Conservation (phyloP, 2,113 vertebrate genomes). For the Eidolon helvum region DNA sequence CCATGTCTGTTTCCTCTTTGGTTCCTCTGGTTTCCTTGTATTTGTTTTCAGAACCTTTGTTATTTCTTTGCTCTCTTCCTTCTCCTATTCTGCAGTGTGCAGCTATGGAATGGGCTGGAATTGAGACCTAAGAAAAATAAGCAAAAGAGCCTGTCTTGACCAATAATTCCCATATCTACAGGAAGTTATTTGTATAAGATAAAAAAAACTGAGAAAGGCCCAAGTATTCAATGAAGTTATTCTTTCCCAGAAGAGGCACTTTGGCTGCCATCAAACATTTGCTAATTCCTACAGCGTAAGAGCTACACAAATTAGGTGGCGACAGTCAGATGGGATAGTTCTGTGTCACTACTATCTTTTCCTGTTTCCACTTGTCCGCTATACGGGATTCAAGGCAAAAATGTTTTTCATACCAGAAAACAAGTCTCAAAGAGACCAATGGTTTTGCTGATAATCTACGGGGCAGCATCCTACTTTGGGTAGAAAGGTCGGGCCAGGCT, state of each 20-base stretch:
- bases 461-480: not conserved
- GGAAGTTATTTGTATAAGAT: slow-evolving; percentile 25
- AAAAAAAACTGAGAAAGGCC: slow-evolving; percentile 7
- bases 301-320: not conserved
- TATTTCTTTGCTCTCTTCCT: slow-evolving; percentile 81
- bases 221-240: not conserved
- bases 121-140: slow-evolving; percentile 64
- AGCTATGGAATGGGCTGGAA: slow-evolving; percentile 48
- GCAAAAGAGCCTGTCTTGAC: not conserved
- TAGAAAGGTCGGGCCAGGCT: not conserved
- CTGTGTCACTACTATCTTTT: not conserved
- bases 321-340: not conserved
- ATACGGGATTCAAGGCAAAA: not conserved
- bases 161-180: slow-evolving; percentile 7
- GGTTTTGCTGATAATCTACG: not conserved
- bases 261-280: not conserved
- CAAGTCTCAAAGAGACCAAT: not conserved
- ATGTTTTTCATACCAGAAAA: not conserved
- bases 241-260: not conserved
- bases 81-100: slow-evolving; percentile 65
- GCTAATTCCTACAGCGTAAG: not conserved
- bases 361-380: not conserved
- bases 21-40: slow-evolving; percentile 79
- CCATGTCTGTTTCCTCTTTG: slow-evolving; percentile 77
- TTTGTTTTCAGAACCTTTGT: slow-evolving; percentile 75